Conservation (phyloP, 2,888 invertebrate species). For the Psylliodes chrysocephalus region DNA sequence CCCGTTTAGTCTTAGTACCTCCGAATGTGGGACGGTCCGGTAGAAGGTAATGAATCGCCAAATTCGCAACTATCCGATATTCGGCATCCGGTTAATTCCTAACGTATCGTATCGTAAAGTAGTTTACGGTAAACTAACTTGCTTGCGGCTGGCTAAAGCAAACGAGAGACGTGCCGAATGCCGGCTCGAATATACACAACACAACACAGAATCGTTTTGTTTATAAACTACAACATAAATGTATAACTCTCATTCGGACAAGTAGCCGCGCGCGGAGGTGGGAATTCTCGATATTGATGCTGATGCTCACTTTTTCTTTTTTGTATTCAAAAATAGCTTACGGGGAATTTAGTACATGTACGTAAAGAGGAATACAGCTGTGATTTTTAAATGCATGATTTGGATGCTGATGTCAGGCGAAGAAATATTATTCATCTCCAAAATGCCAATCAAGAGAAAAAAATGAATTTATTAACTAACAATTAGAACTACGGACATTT, state of each 20-base stretch:
- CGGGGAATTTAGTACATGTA: too few relatives aligned
- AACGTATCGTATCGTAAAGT: conserved; percentile 7
- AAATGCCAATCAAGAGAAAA: too few relatives aligned
- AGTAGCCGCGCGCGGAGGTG: not conserved
- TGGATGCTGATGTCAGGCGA: too few relatives aligned
- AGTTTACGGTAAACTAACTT: conserved; percentile 24
- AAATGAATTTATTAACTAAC: too few relatives aligned
- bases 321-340: too few relatives aligned
- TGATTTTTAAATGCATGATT: too few relatives aligned
- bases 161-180: not conserved
- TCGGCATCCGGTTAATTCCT: conserved; percentile 1
- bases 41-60: not conserved
- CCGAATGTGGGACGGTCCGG: not conserved
- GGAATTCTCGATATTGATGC: not conserved
- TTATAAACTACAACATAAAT: conserved; percentile 11
- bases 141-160: not conserved
- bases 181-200: conserved; percentile 9
- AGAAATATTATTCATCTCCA: too few relatives aligned
- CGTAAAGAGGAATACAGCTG: too few relatives aligned
- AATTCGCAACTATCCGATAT: not conserved
- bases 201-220: conserved; percentile 12
- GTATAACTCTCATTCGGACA: conserved; percentile 5
- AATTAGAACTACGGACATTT: too few relatives aligned
- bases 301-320: too few relatives aligned
- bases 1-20: too few relatives aligned